Base-by-base conservation (phyloP, 2,888 invertebrate genomes). In the Apeira syringaria region DNA sequence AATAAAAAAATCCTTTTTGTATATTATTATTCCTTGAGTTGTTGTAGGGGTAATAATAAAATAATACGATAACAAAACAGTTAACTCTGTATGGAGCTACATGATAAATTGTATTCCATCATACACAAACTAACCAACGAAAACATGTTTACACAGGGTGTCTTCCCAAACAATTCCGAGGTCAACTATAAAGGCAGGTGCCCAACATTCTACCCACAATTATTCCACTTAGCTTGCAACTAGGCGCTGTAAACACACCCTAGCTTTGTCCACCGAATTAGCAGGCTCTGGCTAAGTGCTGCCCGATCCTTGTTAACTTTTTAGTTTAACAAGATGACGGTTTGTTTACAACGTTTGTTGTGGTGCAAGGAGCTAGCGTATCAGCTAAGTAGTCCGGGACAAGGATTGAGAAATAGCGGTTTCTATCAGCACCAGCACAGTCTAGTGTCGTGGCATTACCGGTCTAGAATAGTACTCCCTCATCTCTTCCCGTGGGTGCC, bases 291-390 rank as follows among this genome's bases (percentile, higher is more conserved):
- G 82, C 87, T 88, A 89, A 89, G 86, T 87, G 86, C 77, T 77
- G 62, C 58, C 63, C 80, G 85, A 86, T 85, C 82, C 87, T 89
- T 80, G 86, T 87, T 88, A 88, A 88, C 79, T 71, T 74, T 72
- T 84, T 78, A 77, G 80, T 80, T 83, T 88, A 88, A 88, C 87
- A 85, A 83, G 84, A 64, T 70, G 75, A 76, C 74, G 64, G 72
- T 61, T 53, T 82, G 75, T 80, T 80, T 81, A 64, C 76, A 61
- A 49, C 60, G 49, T 56, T 53, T 56, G 63, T 67, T 73, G 59
- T 78, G 74, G 76, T 74, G 73, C 70, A 75, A 79, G 79, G 61
- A 69, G 75, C 69, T 69, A 75, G 74, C 72, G 74, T 64, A 65
- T 74, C 18, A 34, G 44, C 18, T 12, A 11, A 12, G 13, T 11